Evolutionary conservation across 1,140 invertebrate genomes (phyloP).

Genomic region (Micrasema minimum): DNA sequence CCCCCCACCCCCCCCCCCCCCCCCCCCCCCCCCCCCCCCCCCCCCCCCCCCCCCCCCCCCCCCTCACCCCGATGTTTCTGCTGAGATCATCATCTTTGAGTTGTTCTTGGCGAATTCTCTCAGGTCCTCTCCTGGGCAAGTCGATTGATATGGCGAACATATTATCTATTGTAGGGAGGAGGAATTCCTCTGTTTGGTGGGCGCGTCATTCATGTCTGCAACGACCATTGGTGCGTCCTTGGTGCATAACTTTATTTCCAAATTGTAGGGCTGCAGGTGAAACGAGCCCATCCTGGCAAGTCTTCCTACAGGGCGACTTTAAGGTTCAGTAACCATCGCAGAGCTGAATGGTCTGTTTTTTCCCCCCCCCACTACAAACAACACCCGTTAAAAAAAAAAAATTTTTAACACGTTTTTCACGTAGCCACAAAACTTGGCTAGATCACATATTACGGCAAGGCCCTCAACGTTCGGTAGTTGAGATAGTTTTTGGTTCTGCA

Average conservation of each 20-base stretch:
- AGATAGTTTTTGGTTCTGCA: constrained; percentile 64
- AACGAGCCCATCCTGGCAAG: constrained; percentile 64
- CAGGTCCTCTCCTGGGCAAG: neutral
- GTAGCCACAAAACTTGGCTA: no score
- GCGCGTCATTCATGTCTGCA: constrained; percentile 55
- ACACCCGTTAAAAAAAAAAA: neutral
- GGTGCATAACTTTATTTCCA: constrained; percentile 55
- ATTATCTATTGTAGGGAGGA: constrained; percentile 24
- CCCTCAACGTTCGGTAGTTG: constrained; percentile 62
- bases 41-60: no score
- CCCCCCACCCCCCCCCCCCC: no score
- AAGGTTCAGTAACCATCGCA: constrained; percentile 62
- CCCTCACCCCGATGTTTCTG: neutral
- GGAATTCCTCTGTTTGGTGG: constrained; percentile 39
- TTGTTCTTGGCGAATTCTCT: neutral
- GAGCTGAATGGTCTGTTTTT: constrained; percentile 64
- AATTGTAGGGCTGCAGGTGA: constrained; percentile 59
- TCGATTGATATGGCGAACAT: neutral
- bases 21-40: no score
- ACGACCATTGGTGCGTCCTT: constrained; percentile 55
- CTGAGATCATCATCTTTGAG: neutral
- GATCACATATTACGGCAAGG: constrained; percentile 57
- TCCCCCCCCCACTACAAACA: no score
- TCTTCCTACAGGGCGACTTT: constrained; percentile 59
- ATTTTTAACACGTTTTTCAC: no score